Conservation (phyloP, 2,113 vertebrate genomes). For the Apodemus speciosus region DNA sequence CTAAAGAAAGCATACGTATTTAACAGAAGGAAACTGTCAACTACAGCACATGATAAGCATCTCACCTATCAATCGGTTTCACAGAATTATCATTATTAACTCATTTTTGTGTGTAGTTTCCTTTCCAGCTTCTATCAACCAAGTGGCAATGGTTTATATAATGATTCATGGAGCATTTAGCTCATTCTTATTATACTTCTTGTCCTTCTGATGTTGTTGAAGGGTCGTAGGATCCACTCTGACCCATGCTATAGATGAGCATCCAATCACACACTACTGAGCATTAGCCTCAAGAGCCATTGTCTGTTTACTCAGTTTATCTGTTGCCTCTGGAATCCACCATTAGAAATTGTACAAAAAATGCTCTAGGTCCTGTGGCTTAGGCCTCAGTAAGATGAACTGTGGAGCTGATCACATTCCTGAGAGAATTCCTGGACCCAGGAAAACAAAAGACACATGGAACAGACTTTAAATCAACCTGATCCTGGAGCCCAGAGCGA, state of each 20-base stretch:
- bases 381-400: background rate
- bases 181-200: background rate
- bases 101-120: background rate
- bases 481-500: background rate
- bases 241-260: background rate
- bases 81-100: background rate
- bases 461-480: background rate
- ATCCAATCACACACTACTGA: background rate
- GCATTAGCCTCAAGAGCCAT: background rate
- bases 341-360: background rate
- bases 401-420: background rate
- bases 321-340: background rate
- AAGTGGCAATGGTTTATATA: background rate
- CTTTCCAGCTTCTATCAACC: background rate
- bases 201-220: background rate
- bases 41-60: background rate
- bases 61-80: background rate
- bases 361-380: background rate
- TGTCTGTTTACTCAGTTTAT: background rate
- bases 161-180: background rate
- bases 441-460: background rate
- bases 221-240: background rate
- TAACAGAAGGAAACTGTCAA: background rate
- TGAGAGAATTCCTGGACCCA: background rate
- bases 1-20: background rate